Conservation (phyloP, 2,113 vertebrate genomes). For the Romanogobio albipinnatus region DNA sequence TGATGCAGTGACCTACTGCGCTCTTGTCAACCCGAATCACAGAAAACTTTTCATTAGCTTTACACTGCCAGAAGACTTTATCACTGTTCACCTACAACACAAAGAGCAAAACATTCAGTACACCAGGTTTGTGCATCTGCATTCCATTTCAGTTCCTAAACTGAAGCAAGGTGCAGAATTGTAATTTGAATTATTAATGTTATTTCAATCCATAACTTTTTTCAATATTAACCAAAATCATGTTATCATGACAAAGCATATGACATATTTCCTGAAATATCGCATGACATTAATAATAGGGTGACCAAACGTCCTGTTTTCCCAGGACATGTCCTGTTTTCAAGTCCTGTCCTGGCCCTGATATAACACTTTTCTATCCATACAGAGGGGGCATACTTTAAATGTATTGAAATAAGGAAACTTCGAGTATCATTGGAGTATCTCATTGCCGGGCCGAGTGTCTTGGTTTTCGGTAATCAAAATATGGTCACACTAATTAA, state of each 20-base stretch:
- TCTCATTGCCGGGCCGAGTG: too few species aligned
- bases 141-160: neutral
- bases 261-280: neutral
- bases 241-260: neutral
- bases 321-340: too few species aligned
- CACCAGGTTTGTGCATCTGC: neutral
- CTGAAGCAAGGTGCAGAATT: neutral
- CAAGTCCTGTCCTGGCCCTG: too few species aligned
- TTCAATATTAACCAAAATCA: neutral
- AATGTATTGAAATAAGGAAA: too few species aligned
- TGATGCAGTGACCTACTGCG: conserved; percentile 79
- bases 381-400: too few species aligned
- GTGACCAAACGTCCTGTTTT: too few species aligned
- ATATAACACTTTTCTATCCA: too few species aligned
- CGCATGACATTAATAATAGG: too few species aligned
- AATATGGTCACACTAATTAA: too few species aligned
- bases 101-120: neutral
- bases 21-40: conserved; percentile 83
- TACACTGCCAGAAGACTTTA: conserved; percentile 87
- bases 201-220: neutral
- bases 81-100: conserved; percentile 86
- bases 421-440: too few species aligned
- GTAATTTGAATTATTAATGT: neutral
- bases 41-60: conserved; percentile 77
- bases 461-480: too few species aligned